Percentiles rank a stretch among this genome's conserved stretches.
Evolutionary conservation across 2,888 invertebrate species (phyloP).

Genomic region (Sussaba pulchella): DNA sequence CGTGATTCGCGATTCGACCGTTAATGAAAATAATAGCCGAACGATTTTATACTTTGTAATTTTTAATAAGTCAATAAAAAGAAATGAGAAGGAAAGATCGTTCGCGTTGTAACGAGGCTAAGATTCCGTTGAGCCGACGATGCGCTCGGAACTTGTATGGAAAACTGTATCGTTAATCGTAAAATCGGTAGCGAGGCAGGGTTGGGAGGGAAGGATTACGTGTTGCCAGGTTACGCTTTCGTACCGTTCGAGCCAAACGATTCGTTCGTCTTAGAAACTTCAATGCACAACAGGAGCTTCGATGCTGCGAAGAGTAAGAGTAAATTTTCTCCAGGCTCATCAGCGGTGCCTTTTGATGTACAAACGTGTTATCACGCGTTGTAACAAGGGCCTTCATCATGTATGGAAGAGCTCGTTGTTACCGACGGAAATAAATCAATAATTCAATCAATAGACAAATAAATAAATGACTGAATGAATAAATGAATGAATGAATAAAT

Average conservation of each 20-base stretch:
- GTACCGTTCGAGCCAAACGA: constrained; percentile 53
- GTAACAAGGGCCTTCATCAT: constrained; percentile 14
- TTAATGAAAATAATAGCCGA: constrained; percentile 17
- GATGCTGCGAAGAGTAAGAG: constrained; percentile 47
- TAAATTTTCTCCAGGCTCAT: constrained; percentile 50
- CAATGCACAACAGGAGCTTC: constrained; percentile 41
- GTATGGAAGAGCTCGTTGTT: background rate
- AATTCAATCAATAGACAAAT: too few species aligned
- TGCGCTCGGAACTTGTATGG: background rate
- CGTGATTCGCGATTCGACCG: background rate
- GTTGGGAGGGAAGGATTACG: constrained; percentile 35
- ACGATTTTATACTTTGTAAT: background rate
- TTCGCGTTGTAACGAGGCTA: background rate
- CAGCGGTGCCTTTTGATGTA: constrained; percentile 57
- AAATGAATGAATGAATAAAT: too few species aligned
- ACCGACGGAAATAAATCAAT: background rate
- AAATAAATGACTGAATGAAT: too few species aligned
- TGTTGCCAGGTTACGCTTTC: constrained; percentile 64
- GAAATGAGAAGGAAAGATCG: too few species aligned
- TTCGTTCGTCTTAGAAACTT: constrained; percentile 62
- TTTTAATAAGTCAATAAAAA: too few species aligned
- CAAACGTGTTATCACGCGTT: constrained; percentile 40
- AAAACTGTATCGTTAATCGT: constrained; percentile 12
- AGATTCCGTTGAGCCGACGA: background rate
- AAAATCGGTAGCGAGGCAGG: background rate